These are phyloP conservation scores for Drosophila maculinotata DNA, from an alignment of 2,888 invertebrate species.

Conservation along the genomic window DNA sequence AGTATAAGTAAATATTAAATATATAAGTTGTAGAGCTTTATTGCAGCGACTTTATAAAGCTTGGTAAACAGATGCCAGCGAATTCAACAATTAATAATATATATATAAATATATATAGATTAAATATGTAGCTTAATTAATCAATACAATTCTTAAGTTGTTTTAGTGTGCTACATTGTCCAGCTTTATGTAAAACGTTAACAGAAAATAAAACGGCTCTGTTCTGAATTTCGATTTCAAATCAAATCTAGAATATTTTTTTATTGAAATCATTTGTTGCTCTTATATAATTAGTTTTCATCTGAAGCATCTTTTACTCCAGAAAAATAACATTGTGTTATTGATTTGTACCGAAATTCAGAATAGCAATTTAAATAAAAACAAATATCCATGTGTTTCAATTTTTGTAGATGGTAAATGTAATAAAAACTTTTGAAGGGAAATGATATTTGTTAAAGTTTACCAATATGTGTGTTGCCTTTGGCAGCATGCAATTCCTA, in stretches of 20 bases:
- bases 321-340: background rate
- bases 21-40: constrained; percentile 26
- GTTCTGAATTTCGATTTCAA: constrained; percentile 9
- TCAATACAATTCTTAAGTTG: constrained; percentile 62
- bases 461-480: background rate
- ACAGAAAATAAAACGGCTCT: constrained; percentile 47
- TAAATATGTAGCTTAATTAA: constrained; percentile 40
- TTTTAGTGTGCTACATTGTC: constrained; percentile 74
- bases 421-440: too few relatives aligned
- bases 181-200: constrained; percentile 75
- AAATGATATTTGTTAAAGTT: background rate
- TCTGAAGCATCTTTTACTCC: background rate
- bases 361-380: constrained; percentile 11
- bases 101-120: constrained; percentile 23
- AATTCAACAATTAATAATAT: constrained; percentile 19
- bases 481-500: too few relatives aligned
- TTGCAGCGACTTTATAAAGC: constrained; percentile 34
- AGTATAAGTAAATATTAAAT: constrained; percentile 19
- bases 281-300: background rate
- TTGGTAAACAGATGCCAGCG: constrained; percentile 32
- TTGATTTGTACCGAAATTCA: constrained; percentile 6
- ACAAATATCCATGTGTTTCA: background rate
- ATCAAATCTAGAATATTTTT: constrained; percentile 8
- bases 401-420: background rate
- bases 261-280: background rate